Evolutionary conservation across 2,888 invertebrate species (phyloP), one percentile per base, ranked within the genome.

Genomic region (Isoperla grammatica): DNA sequence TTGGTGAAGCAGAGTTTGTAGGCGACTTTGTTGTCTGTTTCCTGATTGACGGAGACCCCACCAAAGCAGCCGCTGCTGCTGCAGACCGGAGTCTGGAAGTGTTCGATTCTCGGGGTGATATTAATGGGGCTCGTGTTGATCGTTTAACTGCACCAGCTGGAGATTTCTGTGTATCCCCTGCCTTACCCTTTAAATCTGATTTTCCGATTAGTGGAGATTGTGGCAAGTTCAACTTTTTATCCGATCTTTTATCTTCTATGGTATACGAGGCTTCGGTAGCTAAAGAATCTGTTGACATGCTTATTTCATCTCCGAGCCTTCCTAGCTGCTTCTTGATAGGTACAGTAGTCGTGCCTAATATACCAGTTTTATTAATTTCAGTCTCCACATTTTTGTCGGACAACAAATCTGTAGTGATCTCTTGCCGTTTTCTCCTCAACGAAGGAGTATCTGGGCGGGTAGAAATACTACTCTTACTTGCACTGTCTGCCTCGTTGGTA

Each of bases 1-100:
- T 48, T 2, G 35, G 29, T 12, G 23, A 42, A 8, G 29, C 29
- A 39, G 29, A 39, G 22, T 48, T 54, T 23, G 46, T 35, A 5
- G 79, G 78, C 1, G 78, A 76, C 62, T 77, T 76, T 1, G 80
- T 79, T 4, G 80, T 68, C 77, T 29, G 79, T 59, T 78, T 72
- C 17, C 80, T 72, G 42, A 80, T 69, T 55, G 76, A 79, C 2
- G 79, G 78, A 58, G 75, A 72, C 3, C 73, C 73, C 4, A 71
- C 70, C 50, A 72, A 73, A 17, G 73, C 71, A 19, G 69, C 70
- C 40, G 61, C 53, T 11, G 61, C 19, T 5, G 53, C 40, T 1
- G 46, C 62, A 8, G 62, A 56, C 19, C 62, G 59, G 1, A 62
- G 42, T 11, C 61, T 40, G n/a, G 73, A 71, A 54, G 71, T 69